Conservation (phyloP, 2,888 invertebrate genomes). For the Linhomoeus sp. region DNA sequence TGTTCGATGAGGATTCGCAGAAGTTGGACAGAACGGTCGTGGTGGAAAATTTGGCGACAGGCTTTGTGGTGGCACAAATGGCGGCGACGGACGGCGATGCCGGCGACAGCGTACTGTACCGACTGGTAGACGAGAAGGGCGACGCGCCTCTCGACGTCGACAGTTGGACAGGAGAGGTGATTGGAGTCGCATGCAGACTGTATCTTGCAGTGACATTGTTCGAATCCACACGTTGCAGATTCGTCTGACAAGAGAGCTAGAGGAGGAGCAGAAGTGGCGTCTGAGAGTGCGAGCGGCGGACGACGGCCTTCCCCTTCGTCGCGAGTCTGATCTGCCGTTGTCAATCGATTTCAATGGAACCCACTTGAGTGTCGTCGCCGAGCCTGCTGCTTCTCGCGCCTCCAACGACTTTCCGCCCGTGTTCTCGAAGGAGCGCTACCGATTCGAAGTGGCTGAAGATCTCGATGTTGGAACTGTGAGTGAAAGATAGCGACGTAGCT, state of each 20-base stretch:
- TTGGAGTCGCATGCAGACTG: too few species aligned
- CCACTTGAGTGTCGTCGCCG: background rate
- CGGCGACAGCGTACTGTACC: conserved; percentile 83
- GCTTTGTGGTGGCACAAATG: conserved; percentile 55
- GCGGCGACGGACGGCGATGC: conserved; percentile 68
- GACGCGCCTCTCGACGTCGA: conserved; percentile 78
- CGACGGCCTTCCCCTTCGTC: conserved; percentile 71
- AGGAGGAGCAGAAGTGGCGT: too few species aligned
- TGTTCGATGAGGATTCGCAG: conserved; percentile 2
- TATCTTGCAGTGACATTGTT: too few species aligned
- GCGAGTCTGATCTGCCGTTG: conserved; percentile 71
- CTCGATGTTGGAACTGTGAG: background rate
- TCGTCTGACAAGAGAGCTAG: too few species aligned
- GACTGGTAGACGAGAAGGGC: conserved; percentile 65
- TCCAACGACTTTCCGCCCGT: background rate
- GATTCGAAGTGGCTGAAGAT: background rate
- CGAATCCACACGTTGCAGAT: too few species aligned
- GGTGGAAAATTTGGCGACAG: background rate
- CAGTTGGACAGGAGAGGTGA: conserved; percentile 73
- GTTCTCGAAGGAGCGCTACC: background rate
- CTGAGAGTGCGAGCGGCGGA: conserved; percentile 62
- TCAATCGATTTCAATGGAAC: conserved; percentile 43
- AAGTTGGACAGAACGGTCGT: background rate
- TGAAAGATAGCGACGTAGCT: too few species aligned
- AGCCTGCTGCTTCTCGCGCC: too few species aligned